Evolutionary conservation across 2,888 invertebrate genomes (phyloP).

Genomic region (Zaprionus lineosus): DNA sequence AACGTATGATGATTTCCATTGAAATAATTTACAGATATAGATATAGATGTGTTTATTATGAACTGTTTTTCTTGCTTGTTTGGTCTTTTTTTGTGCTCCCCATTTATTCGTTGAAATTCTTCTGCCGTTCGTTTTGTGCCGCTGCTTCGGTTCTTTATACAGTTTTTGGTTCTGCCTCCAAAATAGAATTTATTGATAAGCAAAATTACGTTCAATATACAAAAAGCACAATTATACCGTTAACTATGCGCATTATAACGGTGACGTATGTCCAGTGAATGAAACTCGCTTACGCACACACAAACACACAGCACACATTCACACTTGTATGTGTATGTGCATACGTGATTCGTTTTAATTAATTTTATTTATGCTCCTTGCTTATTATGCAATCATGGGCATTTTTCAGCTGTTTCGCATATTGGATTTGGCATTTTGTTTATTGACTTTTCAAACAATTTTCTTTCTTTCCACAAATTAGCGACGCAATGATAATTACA

Average conservation of each 20-base stretch:
- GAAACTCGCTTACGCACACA: slow-evolving; percentile 7
- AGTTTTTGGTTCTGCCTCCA: slow-evolving; percentile 22
- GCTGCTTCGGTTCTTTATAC: slow-evolving; percentile 10
- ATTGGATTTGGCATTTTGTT: slow-evolving; percentile 69
- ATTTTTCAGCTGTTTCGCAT: slow-evolving; percentile 55
- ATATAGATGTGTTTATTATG: slow-evolving; percentile 23
- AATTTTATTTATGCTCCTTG: slow-evolving; percentile 47
- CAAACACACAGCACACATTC: slow-evolving; percentile 3
- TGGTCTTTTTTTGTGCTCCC: neutral
- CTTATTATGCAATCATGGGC: slow-evolving; percentile 71
- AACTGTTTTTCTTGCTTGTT: slow-evolving; percentile 6
- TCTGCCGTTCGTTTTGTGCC: slow-evolving; percentile 10
- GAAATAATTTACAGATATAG: slow-evolving; percentile 23
- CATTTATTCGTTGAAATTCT: neutral
- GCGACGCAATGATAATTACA: slow-evolving; percentile 53
- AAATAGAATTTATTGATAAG: slow-evolving; percentile 66
- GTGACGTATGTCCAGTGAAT: slow-evolving; percentile 57
- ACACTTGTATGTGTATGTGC: slow-evolving; percentile 56
- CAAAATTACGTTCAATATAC: slow-evolving; percentile 5
- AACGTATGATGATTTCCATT: too few species aligned
- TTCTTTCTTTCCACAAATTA: slow-evolving; percentile 30
- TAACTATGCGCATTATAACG: slow-evolving; percentile 48
- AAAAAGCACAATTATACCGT: slow-evolving; percentile 20
- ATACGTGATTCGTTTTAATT: slow-evolving; percentile 64
- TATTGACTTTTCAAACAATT: slow-evolving; percentile 54